These are phyloP conservation scores for Acrocyrtus sp. DNA, from an alignment of 2,888 invertebrate species.

Conservation along the genomic window DNA sequence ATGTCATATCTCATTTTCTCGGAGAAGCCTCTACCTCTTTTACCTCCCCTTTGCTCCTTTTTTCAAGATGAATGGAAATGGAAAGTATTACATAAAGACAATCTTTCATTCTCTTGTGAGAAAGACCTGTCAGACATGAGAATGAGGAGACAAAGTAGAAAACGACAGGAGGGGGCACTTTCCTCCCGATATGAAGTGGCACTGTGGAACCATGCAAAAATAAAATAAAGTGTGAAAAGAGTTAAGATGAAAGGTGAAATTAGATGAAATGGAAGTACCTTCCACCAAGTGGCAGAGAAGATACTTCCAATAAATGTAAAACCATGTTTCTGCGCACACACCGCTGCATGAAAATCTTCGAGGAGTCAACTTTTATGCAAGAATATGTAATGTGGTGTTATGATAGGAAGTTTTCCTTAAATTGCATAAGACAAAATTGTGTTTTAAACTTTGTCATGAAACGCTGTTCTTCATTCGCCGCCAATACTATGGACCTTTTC, in stretches of 20 bases:
- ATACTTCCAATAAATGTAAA: neutral
- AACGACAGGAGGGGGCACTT: conserved; percentile 29
- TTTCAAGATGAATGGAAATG: conserved; percentile 14
- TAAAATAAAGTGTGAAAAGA: conserved; percentile 54
- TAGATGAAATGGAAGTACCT: conserved; percentile 47
- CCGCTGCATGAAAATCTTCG: no score
- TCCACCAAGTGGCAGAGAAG: no score
- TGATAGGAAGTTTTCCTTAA: no score
- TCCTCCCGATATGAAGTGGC: no score
- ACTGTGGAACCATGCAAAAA: conserved; percentile 47
- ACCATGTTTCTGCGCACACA: neutral
- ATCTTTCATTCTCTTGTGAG: conserved; percentile 36
- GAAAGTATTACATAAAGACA: conserved; percentile 29
- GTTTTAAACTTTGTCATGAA: no score
- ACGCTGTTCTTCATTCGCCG: no score
- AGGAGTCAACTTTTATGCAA: no score
- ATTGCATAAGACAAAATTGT: no score
- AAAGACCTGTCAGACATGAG: conserved; percentile 36
- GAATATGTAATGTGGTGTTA: no score
- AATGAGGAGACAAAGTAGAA: conserved; percentile 26
- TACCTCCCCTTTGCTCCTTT: no score
- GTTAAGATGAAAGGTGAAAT: conserved; percentile 53
- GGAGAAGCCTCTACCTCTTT: no score
- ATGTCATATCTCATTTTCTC: neutral
- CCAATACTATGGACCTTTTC: no score